Conservation (phyloP, 1,140 invertebrate genomes). For the Sycophaga agraensis region DNA sequence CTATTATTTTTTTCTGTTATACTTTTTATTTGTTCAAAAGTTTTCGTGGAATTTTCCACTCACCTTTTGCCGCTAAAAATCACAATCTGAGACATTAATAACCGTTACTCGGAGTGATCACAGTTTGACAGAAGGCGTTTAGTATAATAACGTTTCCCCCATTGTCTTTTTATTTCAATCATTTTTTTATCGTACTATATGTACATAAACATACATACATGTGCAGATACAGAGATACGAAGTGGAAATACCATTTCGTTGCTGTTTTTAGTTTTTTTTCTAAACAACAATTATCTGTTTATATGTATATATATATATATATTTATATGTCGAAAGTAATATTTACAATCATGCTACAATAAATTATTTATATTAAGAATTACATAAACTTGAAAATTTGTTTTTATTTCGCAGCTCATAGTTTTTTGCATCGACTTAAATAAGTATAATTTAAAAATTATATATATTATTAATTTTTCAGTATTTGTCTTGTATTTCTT, state of each 20-base stretch:
- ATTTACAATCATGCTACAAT: background rate
- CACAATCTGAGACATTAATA: slow-evolving; percentile 22
- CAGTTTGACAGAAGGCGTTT: slow-evolving; percentile 54
- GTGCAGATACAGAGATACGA: background rate
- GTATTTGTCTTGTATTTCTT: too few relatives aligned
- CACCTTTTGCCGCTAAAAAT: slow-evolving; percentile 6
- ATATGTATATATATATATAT: slow-evolving; percentile 1
- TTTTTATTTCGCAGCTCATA: too few relatives aligned
- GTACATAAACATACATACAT: background rate
- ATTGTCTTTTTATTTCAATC: background rate
- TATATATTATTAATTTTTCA: too few relatives aligned
- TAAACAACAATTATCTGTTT: slow-evolving; percentile 6
- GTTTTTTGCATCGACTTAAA: too few relatives aligned
- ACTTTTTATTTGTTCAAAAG: background rate
- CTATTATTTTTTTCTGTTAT: background rate
- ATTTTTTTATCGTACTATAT: background rate
- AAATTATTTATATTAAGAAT: background rate
- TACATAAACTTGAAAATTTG: too few relatives aligned
- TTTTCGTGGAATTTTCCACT: background rate
- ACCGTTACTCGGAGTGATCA: slow-evolving; percentile 47
- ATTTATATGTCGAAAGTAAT: slow-evolving; percentile 7
- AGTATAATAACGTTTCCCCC: slow-evolving; percentile 21
- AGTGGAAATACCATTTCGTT: background rate
- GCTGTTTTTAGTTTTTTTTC: background rate
- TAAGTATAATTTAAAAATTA: too few relatives aligned